Evolutionary conservation across 2,113 vertebrate genomes (phyloP), one percentile per base, ranked within the genome.

Genomic region (Silurus asotus): DNA sequence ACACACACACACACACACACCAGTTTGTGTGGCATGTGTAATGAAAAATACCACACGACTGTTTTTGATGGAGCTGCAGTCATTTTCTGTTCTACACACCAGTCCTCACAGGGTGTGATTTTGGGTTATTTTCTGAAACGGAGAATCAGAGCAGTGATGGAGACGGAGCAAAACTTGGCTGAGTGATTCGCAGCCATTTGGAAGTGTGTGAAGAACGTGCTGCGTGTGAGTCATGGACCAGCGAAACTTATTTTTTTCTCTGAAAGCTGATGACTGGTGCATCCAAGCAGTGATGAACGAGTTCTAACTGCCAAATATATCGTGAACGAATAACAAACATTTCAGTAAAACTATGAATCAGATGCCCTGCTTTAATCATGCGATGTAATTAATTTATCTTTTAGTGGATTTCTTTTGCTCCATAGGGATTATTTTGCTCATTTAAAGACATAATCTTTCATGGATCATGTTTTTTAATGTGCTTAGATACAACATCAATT

Each of bases 141-240:
- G 80, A 65, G 61, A 82, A 25, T 65, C 80, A 25, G 59, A n/a
- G 48, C 61, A 48, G 20, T 53, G 8, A 51, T 64, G 56, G 53
- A 58, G 76, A 64, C 1, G 23, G 48, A 65, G 58, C 23, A 64
- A 62, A 37, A 64, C 58, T 20, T 74, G 70, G 72, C 49, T 17
- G 83, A 84, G 58, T 58, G 76, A 77, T 77, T 53, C 59, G 45
- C 61, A 75, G 83, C 49, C 70, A 75, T 84, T 75, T 64, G 72
- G 48, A 77, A 51, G 70, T 19, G 45, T 45, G 67, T 55, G 82
- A 83, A 83, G 37, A 84, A 48, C 55, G n/a, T 77, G 72, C 58
- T 28, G 49, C 1, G 8, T 64, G 48, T 64, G 83, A 76, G 45
- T 84, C 83, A 84, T 64, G 3, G 13, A 53, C 8, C 2, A 28